Evolutionary conservation across 2,888 invertebrate species (phyloP), one percentile per base, ranked within the genome.

Genomic region (Ectemnius cavifrons): DNA sequence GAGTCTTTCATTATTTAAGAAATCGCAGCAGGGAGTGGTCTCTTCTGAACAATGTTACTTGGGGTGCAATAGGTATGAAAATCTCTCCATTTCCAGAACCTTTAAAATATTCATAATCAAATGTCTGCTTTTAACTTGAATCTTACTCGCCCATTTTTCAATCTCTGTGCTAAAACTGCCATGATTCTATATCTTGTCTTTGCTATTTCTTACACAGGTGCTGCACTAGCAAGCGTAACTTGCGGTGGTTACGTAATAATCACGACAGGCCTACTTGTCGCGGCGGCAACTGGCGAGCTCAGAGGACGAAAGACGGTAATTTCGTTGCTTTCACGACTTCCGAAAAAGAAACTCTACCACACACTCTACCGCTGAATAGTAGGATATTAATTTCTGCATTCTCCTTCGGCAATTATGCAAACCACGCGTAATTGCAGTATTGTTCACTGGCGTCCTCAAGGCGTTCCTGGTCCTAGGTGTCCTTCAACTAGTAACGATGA

Each of bases 1-100:
- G 95, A 67, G 91, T 95, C 81, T 94, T 94, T 85, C 92, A 94
- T 78, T 93, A 94, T 84, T 92, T 95, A 78, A 94, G 95, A 91
- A 95, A 95, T 91, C 89, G 94, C 72, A 95, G 95, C 37, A 92
- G 94, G 60, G 95, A 95, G 91, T 95, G 95, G 95, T 94, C 94
- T 47, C 92, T 95, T 45, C 92, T 95, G 77, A 95, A 94, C 83
- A 95, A 94, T 61, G 93, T 95, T 79, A 95, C 95, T 0, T 95
- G 95, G 95, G 94, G 94, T 86, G 92, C 93, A 28, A 93, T 94
- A 52, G 95, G 95, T 90, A 85, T 69, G 75, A 65, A 49, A 28
- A 65, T 62, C 59, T 52, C 27, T 11, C 4, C 57, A n/a, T 8
- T 6, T 37, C 37, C 37, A 11, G 2, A 37, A 37, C 1, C 37